These are phyloP conservation scores for Machimus rusticus DNA, from an alignment of 2,888 invertebrate genomes.

Conservation along the genomic window DNA sequence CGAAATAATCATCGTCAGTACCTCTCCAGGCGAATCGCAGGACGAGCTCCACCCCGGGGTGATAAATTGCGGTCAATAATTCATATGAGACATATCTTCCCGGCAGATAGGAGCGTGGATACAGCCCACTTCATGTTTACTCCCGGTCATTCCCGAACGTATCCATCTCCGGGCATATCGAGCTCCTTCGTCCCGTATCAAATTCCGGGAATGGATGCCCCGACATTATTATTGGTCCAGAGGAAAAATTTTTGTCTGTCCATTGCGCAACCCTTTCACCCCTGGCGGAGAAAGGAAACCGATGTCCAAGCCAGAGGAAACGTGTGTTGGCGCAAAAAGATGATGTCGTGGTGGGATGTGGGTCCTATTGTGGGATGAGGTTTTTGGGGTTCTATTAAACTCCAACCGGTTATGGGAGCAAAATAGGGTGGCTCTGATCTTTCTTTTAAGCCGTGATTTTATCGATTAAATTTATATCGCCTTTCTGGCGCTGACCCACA, in stretches of 20 bases:
- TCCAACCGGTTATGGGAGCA: no score
- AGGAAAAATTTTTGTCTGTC: conserved; percentile 40
- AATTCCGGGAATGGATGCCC: conserved; percentile 8
- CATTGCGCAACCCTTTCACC: conserved; percentile 41
- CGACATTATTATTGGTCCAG: conserved; percentile 41
- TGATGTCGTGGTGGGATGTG: background rate
- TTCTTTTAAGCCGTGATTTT: background rate
- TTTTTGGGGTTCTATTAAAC: background rate
- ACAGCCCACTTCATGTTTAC: conserved; percentile 30
- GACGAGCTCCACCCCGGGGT: conserved; percentile 37
- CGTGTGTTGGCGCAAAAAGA: background rate
- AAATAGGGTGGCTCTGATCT: background rate
- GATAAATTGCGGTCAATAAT: conserved; percentile 56
- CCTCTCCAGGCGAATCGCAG: background rate
- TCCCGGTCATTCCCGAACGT: background rate
- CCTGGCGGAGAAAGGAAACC: background rate
- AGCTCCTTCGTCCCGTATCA: background rate
- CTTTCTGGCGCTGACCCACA: background rate
- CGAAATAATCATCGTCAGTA: background rate
- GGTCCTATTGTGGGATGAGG: background rate
- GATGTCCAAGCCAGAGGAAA: conserved; percentile 1
- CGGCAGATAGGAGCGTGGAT: background rate
- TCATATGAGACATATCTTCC: conserved; percentile 53
- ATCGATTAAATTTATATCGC: background rate
- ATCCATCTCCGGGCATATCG: background rate